Evolutionary conservation across 1,140 invertebrate species (phyloP), one percentile per base, ranked within the genome.

Genomic region (Aethina tumida): DNA sequence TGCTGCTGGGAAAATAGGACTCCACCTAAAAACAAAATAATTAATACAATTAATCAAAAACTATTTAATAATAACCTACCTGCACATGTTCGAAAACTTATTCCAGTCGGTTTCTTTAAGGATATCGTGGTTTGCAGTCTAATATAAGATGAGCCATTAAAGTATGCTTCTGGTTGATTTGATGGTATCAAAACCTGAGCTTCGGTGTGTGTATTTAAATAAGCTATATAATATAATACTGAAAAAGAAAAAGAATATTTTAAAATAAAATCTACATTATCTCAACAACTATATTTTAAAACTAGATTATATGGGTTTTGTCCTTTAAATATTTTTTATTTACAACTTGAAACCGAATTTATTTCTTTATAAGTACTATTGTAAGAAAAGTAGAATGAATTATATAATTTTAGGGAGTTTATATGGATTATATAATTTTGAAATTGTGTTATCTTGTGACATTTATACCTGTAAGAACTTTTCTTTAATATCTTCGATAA

Each of bases 11-110:
- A 71, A 55, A 85, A 81, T 37, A 86, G 67, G 58, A 73, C 72
- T 9, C 83, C 84, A 32, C 79, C 71, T 73, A 52, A 15, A 55
- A 49, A 26, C 8, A 5, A 16, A 22, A 8, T 13, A 29, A n/a
- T n/a, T n/a, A n/a, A n/a, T n/a, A n/a, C n/a, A n/a, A n/a, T n/a
- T n/a, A n/a, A n/a, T n/a, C n/a, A n/a, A n/a, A n/a, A n/a, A n/a
- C n/a, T n/a, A n/a, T n/a, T 33, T 19, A 6, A 7, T 33, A 20
- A 35, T 43, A 60, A n/a, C 66, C 64, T 46, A 72, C 75, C 80
- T 17, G 74, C 70, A 63, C 85, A 89, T 8, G 80, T 84, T 47
- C 81, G 69, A 55, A 86, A 86, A 61, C 81, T 86, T 20, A 88
- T 66, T 10, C 82, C 82, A 38, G 80, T 81, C 50, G 84, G 81